Percentiles rank a stretch among this genome's conserved stretches.
These are phyloP conservation scores for Drosophila koepferae DNA, from an alignment of 2,888 invertebrate genomes.

Conservation along the genomic window DNA sequence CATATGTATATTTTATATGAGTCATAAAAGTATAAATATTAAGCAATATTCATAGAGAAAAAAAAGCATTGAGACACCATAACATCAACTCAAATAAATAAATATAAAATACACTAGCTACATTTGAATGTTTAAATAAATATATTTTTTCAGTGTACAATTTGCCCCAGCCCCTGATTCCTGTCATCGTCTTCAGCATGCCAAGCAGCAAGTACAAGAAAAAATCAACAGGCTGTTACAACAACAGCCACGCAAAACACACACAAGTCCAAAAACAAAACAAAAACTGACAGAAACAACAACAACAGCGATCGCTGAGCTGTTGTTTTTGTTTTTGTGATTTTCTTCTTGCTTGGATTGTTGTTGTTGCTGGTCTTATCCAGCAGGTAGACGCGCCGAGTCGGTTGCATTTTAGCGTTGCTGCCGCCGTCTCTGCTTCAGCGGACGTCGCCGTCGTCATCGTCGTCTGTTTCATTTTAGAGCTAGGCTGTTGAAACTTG, in stretches of 20 bases:
- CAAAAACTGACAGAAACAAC: conserved; percentile 21
- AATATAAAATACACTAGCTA: not conserved
- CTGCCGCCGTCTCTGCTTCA: conserved; percentile 27
- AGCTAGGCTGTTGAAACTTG: conserved; percentile 62
- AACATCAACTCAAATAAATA: not conserved
- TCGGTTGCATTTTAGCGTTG: conserved; percentile 49
- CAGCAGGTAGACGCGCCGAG: conserved; percentile 61
- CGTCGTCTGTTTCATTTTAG: conserved; percentile 36
- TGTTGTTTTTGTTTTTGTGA: conserved; percentile 46
- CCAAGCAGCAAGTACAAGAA: conserved; percentile 40
- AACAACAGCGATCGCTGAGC: conserved; percentile 15
- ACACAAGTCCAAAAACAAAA: conserved; percentile 24
- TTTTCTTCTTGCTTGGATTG: conserved; percentile 50
- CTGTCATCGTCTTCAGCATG: conserved; percentile 25
- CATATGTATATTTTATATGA: too few species aligned
- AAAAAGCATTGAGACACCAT: not conserved
- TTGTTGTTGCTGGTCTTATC: conserved; percentile 35
- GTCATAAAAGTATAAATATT: too few species aligned
- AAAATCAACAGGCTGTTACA: conserved; percentile 61
- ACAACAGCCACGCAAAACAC: conserved; percentile 27
- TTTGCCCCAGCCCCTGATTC: conserved; percentile 22
- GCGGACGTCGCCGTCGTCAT: conserved; percentile 17
- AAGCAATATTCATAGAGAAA: too few species aligned
- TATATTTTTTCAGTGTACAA: conserved; percentile 29
- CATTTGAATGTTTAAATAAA: not conserved